Percentiles rank a stretch among this genome's conserved stretches.
These are phyloP conservation scores for Eospalax fontanierii DNA, from an alignment of 2,797 vertebrate species.

Conservation along the genomic window DNA sequence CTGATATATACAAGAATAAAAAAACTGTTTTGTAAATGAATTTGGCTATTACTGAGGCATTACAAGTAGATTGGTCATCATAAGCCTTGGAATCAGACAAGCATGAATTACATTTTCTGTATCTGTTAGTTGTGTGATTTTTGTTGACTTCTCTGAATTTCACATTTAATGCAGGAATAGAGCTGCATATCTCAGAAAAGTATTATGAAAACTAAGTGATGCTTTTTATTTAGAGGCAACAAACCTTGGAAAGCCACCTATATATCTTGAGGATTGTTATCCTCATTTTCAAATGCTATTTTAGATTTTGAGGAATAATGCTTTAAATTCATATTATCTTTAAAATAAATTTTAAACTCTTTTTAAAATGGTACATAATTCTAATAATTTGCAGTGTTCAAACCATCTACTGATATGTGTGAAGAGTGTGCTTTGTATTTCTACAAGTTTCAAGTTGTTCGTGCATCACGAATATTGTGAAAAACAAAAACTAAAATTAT, in stretches of 20 bases:
- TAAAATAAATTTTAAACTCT: neutral
- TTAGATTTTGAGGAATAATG: neutral
- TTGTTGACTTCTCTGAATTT: constrained; percentile 22
- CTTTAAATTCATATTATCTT: neutral
- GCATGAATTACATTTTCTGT: neutral
- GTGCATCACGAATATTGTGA: neutral
- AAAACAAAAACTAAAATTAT: neutral
- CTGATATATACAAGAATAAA: constrained; percentile 18
- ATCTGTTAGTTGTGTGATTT: neutral
- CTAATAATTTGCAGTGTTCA: constrained; percentile 9
- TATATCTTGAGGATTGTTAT: neutral
- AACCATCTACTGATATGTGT: neutral
- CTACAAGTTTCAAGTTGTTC: constrained; percentile 2
- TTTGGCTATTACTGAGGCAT: neutral
- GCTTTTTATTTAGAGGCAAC: neutral
- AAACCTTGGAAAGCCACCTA: neutral
- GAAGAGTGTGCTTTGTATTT: neutral
- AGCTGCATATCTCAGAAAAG: neutral
- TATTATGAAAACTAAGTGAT: neutral
- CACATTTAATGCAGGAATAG: neutral
- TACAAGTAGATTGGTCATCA: neutral
- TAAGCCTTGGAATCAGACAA: neutral
- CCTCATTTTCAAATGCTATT: neutral
- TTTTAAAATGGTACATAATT: neutral
- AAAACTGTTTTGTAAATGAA: neutral